Conservation (phyloP, 2,888 invertebrate species). For the Octonoba sinensis region DNA sequence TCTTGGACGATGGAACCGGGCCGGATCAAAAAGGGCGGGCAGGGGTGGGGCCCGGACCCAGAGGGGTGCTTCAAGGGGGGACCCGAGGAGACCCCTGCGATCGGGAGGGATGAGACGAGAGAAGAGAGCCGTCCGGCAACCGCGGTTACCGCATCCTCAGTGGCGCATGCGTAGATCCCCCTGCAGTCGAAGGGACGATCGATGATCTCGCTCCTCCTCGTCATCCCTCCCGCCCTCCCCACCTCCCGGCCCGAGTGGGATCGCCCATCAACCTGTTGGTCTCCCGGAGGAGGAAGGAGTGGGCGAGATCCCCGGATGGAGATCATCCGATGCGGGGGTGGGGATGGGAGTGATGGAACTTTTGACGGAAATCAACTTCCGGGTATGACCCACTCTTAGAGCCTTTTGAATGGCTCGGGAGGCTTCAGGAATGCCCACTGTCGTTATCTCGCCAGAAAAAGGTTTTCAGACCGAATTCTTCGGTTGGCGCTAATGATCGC, state of each 20-base stretch:
- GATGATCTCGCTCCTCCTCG: slow-evolving; percentile 33
- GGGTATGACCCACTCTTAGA: too few relatives aligned
- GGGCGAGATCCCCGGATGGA: too few relatives aligned
- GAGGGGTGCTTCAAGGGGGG: slow-evolving; percentile 5
- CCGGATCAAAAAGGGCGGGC: slow-evolving; percentile 8
- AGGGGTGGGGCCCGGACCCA: slow-evolving; percentile 2
- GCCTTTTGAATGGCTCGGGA: too few relatives aligned
- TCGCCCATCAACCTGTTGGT: slow-evolving; percentile 44
- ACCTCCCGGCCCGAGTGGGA: slow-evolving; percentile 17
- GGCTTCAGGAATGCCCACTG: too few relatives aligned
- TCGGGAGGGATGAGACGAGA: slow-evolving; percentile 22
- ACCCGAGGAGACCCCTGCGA: slow-evolving; percentile 19
- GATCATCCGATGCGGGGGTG: too few relatives aligned
- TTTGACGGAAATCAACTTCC: too few relatives aligned
- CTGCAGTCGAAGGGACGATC: slow-evolving; percentile 47
- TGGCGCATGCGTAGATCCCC: slow-evolving; percentile 37
- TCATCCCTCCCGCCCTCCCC: slow-evolving; percentile 8
- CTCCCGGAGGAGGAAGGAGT: slow-evolving; percentile 1
- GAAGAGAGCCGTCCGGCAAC: slow-evolving; percentile 31
- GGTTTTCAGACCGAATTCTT: too few relatives aligned
- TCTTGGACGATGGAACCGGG: slow-evolving; percentile 42
- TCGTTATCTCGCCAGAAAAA: too few relatives aligned
- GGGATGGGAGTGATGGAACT: too few relatives aligned
- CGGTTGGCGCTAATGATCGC: too few relatives aligned
- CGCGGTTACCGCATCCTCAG: slow-evolving; percentile 59